phyloP scores from a whole-genome alignment of 2,797 vertebrate species.

The Potorous gilbertii region DNA sequence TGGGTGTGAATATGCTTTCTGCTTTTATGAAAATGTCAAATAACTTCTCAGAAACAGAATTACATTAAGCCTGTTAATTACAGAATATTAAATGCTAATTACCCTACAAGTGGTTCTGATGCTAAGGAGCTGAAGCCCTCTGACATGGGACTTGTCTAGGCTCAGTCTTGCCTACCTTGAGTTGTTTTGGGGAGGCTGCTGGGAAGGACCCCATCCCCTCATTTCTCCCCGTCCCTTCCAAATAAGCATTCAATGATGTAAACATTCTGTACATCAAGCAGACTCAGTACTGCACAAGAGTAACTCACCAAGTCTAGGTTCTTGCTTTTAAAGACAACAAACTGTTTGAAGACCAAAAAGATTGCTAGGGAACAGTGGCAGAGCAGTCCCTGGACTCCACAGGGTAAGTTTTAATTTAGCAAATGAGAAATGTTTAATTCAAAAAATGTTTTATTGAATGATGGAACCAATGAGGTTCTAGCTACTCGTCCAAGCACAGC shows the following conservation, averaged over 20 bases:
- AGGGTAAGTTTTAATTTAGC: background rate
- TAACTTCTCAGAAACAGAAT: constrained; percentile 63
- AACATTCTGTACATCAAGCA: background rate
- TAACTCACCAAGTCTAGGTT: background rate
- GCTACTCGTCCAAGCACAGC: background rate
- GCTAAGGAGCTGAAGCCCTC: constrained; percentile 1
- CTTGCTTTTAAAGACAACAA: background rate
- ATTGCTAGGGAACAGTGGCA: background rate
- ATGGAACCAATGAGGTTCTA: background rate
- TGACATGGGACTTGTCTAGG: constrained; percentile 34
- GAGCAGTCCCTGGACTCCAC: background rate
- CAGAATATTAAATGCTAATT: constrained; percentile 76
- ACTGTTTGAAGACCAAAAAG: background rate
- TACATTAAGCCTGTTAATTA: constrained; percentile 75
- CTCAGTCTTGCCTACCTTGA: background rate
- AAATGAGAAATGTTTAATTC: background rate
- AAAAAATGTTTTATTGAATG: background rate
- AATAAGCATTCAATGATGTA: background rate
- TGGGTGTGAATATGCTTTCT: constrained; percentile 65
- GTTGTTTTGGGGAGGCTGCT: background rate
- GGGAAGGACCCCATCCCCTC: background rate
- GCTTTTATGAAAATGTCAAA: constrained; percentile 73
- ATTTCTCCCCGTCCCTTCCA: background rate
- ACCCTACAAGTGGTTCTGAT: constrained; percentile 28
- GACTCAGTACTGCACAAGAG: background rate